These are phyloP conservation scores for Garrulus glandarius DNA, from an alignment of 2,797 vertebrate genomes.

Conservation along the genomic window DNA sequence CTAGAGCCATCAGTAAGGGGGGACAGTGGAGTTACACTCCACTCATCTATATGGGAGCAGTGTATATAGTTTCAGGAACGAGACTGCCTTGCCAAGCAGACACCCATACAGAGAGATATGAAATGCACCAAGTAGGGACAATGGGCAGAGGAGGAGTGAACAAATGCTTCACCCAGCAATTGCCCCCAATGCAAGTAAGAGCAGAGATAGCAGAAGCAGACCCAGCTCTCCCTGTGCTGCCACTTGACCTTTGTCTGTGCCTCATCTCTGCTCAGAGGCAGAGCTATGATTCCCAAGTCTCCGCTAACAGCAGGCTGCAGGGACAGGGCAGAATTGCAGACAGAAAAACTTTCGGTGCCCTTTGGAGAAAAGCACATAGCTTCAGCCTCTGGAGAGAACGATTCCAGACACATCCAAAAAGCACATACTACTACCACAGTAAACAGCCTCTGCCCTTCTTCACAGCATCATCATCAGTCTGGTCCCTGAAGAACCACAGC, in stretches of 20 bases:
- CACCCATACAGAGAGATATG: background rate
- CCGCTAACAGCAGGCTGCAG: background rate
- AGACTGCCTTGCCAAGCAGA: background rate
- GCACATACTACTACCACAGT: slow-evolving; percentile 4
- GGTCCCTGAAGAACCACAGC: slow-evolving; percentile 12
- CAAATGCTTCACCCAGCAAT: background rate
- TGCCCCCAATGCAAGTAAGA: background rate
- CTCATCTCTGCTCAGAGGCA: background rate
- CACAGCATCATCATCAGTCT: background rate
- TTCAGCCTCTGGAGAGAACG: background rate
- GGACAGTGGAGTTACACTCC: background rate
- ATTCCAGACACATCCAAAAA: background rate
- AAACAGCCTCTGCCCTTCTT: slow-evolving; percentile 27
- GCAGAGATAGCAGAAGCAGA: background rate
- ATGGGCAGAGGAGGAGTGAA: background rate
- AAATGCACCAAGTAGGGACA: background rate
- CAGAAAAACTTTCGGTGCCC: background rate
- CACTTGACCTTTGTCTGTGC: background rate
- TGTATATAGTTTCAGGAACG: background rate
- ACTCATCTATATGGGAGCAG: background rate
- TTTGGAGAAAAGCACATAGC: background rate
- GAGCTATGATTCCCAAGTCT: background rate
- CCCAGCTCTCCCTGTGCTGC: background rate
- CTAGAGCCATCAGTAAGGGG: background rate
- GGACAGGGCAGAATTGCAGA: background rate